Evolutionary conservation across 2,888 invertebrate genomes (phyloP).

Genomic region (Pristionchus arcanus): DNA sequence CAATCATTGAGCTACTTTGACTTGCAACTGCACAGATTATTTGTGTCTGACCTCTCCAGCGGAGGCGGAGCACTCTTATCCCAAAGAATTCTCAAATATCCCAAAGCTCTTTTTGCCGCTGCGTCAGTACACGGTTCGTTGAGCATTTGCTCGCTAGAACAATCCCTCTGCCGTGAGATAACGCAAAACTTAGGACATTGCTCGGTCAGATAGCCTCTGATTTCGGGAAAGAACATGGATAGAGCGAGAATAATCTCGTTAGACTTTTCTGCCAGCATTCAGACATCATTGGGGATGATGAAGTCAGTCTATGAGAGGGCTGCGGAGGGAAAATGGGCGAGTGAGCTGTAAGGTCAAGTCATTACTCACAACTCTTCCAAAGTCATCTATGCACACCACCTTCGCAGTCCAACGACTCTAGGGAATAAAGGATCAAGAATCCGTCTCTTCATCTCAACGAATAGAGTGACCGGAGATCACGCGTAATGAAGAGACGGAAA

Average conservation of each 20-base stretch:
- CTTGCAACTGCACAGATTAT: neutral
- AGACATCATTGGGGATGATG: neutral
- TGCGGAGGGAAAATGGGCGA: neutral
- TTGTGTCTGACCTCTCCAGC: neutral
- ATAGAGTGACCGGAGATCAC: no score
- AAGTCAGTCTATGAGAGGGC: neutral
- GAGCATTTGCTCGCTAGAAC: neutral
- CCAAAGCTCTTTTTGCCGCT: neutral
- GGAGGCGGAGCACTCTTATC: neutral
- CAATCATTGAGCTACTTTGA: neutral
- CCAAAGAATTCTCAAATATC: neutral
- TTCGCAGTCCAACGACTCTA: neutral
- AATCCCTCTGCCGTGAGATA: no score
- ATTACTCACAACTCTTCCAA: neutral
- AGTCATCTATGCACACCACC: neutral
- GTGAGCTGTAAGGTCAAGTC: neutral
- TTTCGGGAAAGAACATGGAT: neutral
- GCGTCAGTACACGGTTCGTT: neutral
- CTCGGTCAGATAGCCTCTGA: no score
- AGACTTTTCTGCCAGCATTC: no score
- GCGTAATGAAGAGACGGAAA: no score
- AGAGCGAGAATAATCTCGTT: no score
- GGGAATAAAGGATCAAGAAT: neutral
- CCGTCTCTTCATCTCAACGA: no score
- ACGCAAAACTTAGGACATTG: no score